Base-by-base conservation (phyloP, 2,888 invertebrate species). In the Choreutis nemorana region DNA sequence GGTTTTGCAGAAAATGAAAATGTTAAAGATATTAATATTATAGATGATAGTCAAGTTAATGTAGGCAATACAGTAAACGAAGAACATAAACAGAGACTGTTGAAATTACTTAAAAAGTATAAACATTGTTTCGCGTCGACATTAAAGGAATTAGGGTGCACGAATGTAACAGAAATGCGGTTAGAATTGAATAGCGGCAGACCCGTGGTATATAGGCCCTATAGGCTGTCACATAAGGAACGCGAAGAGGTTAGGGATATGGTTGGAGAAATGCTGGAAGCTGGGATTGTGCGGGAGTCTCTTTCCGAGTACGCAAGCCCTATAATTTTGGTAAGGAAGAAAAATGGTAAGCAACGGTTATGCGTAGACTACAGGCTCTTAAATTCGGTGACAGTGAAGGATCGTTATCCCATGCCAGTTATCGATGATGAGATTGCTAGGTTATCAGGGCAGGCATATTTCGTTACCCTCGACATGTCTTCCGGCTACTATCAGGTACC, bases 371-470 rank as follows among this genome's bases (percentile, higher is more conserved):
- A 39, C 9, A 25, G 41, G 3, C 6, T 36, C 10, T 14, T 43
- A 2, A 46, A 43, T n/a, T 40, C 41, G 0, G n/a, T 42, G 1
- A 47, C 41, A 1, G 25, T 41, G 1, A 46, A 44, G 12, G 44
- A 42, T 9, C 12, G 41, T 3, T 45, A 42, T n/a, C 43, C 39
- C 0, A 37, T 44, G 20, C 42, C 40, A 0, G 21, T 34, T 1
- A 44, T 44, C 2, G 42, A 44, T 2, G 43, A 44, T 9, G 39
- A 44, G 16, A 34, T 44, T 2, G 31, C 35, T 1, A 13, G 36
- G 4, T 13, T 42, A 4, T 28, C 37, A 0, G 44, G 44, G 7
- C 35, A 41, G n/a, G 27, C 33, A 12, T 33, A 30, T 21, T 36
- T 42, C 22, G 16, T 39, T 8, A 31, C 39, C 0, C 26, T 40